A percentile compares a stretch with the other conserved stretches of the same genome.
These are phyloP conservation scores for Limosa lapponica DNA, from an alignment of 2,797 vertebrate species.

Conservation along the genomic window DNA sequence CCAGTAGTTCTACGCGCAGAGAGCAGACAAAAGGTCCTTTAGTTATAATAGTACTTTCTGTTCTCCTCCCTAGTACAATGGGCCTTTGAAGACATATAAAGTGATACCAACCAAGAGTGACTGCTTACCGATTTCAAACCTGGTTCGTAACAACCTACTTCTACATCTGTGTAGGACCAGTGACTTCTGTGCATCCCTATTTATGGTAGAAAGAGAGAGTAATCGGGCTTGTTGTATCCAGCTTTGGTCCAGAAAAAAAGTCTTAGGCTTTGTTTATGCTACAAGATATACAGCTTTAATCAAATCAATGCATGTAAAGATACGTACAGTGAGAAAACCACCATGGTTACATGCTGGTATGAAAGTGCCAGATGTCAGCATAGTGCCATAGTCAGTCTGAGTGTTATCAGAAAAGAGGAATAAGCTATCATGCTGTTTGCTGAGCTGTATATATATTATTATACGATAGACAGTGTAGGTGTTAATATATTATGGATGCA, in stretches of 20 bases:
- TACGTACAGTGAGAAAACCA: background rate
- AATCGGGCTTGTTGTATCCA: background rate
- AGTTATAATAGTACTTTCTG: background rate
- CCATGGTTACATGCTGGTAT: background rate
- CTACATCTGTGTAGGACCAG: background rate
- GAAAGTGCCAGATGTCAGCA: background rate
- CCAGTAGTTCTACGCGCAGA: rapidly evolving
- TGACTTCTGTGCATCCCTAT: background rate
- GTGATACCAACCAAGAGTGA: background rate
- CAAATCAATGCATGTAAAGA: background rate
- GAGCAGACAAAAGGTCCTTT: background rate
- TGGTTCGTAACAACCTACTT: background rate
- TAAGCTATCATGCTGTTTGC: background rate
- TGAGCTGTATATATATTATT: background rate
- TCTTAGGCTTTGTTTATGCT: background rate
- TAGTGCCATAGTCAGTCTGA: background rate
- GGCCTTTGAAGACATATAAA: background rate
- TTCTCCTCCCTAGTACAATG: background rate
- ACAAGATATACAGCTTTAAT: background rate
- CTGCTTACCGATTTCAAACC: background rate
- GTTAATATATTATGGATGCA: background rate
- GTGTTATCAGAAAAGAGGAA: background rate
- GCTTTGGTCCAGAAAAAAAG: background rate
- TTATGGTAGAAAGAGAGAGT: background rate
- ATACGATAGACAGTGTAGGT: background rate